Percentiles rank a stretch among this genome's conserved stretches.
Evolutionary conservation across 2,113 vertebrate species (phyloP).

Genomic region (Telmatochromis brachygnathus): DNA sequence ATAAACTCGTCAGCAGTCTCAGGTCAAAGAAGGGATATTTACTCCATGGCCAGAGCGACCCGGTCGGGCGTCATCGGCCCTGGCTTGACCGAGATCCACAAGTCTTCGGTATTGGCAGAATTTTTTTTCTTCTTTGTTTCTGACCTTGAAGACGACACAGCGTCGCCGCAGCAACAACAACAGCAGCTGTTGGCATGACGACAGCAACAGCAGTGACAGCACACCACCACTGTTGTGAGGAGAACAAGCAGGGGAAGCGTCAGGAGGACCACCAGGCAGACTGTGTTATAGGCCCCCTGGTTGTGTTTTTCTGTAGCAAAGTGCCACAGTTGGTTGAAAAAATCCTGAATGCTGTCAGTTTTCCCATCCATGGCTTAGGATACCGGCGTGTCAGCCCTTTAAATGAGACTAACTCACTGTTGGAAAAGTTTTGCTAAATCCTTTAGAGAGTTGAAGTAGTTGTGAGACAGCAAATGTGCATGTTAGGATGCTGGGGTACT

Average conservation of each 20-base stretch:
- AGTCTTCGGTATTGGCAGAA: slow-evolving; percentile 75
- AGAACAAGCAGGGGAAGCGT: slow-evolving; percentile 78
- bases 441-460: not conserved
- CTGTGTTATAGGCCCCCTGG: slow-evolving; percentile 82
- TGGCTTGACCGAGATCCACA: slow-evolving; percentile 92
- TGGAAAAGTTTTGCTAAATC: slow-evolving; percentile 15
- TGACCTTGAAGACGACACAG: not conserved
- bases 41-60: slow-evolving; percentile 52
- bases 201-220: slow-evolving; percentile 90
- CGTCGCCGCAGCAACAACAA: not conserved
- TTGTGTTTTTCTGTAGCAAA: slow-evolving; percentile 76
- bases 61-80: slow-evolving; percentile 79
- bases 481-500: not conserved
- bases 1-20: not conserved
- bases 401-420: not conserved
- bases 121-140: slow-evolving; percentile 75
- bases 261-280: slow-evolving; percentile 82
- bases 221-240: slow-evolving; percentile 73
- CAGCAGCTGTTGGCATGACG: slow-evolving; percentile 47
- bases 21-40: not conserved
- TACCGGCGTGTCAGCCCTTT: not conserved
- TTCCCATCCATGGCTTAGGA: slow-evolving; percentile 61
- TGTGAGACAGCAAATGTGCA: not conserved
- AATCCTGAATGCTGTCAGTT: slow-evolving; percentile 70
- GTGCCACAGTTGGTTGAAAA: slow-evolving; percentile 80